A percentile compares a stretch with the other conserved stretches of the same genome.
Conservation (phyloP, 2,113 vertebrate species). For the Mohoua ochrocephala region DNA sequence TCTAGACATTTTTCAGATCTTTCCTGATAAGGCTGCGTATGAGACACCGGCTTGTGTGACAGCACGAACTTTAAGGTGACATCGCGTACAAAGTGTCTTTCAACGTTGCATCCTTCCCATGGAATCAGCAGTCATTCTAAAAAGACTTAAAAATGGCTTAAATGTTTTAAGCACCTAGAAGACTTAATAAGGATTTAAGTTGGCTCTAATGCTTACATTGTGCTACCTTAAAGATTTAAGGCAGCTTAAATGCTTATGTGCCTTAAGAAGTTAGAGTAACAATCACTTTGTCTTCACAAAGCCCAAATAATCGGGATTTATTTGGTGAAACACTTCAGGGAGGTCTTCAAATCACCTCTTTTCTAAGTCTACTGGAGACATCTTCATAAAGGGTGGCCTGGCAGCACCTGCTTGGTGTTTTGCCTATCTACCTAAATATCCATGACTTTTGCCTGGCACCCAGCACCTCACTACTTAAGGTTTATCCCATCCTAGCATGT, state of each 20-base stretch:
- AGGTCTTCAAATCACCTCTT: not conserved
- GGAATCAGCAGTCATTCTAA: conserved; percentile 12
- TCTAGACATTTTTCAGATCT: not conserved
- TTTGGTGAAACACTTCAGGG: not conserved
- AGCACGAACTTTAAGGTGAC: not conserved
- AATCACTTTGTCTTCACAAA: conserved; percentile 42
- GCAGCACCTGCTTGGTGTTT: not conserved
- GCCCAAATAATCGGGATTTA: conserved; percentile 40
- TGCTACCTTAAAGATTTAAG: conserved; percentile 54
- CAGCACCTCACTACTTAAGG: not conserved
- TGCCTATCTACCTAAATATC: not conserved
- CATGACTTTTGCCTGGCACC: not conserved
- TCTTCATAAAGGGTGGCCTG: not conserved
- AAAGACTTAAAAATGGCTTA: conserved; percentile 46
- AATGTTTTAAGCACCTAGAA: conserved; percentile 34
- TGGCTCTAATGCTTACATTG: conserved; percentile 41
- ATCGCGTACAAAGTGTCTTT: not conserved
- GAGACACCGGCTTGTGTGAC: not conserved
- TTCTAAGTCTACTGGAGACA: not conserved
- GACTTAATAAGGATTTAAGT: conserved; percentile 48
- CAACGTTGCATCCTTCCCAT: not conserved
- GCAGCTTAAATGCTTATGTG: conserved; percentile 53
- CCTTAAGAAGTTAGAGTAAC: conserved; percentile 51
- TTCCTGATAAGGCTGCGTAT: not conserved
- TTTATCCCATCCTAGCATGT: not conserved